phyloP scores from a whole-genome alignment of 2,113 vertebrate species.

The Hucho hucho region DNA sequence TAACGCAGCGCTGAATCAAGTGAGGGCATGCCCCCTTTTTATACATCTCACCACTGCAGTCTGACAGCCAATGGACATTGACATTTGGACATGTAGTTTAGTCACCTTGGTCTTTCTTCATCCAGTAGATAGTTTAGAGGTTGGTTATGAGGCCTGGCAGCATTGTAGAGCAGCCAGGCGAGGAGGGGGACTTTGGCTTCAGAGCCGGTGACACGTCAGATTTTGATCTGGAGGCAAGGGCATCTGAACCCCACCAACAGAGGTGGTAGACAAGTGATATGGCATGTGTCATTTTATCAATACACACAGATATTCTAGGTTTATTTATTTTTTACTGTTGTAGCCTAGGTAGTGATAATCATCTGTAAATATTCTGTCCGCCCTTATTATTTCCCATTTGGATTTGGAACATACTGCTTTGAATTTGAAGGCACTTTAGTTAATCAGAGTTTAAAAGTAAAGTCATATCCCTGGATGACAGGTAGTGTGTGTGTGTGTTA shows the following conservation, averaged over 20 bases:
- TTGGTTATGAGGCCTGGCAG: neutral
- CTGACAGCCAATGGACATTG: too few species aligned
- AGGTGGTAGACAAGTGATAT: conserved; percentile 18
- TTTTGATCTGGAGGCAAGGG: conserved; percentile 56
- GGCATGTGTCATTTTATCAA: conserved; percentile 4
- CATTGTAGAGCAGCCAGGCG: neutral
- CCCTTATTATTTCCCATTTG: conserved; percentile 35
- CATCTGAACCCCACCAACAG: conserved; percentile 39
- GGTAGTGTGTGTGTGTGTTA: neutral
- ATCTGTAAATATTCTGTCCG: conserved; percentile 43
- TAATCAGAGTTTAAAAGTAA: conserved; percentile 10
- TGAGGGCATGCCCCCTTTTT: too few species aligned
- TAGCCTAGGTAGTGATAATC: conserved; percentile 26
- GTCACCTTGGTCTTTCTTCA: too few species aligned
- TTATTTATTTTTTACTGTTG: neutral
- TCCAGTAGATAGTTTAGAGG: too few species aligned
- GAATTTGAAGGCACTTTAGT: conserved; percentile 1
- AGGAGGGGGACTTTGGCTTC: conserved; percentile 13
- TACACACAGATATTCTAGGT: neutral
- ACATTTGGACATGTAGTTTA: too few species aligned
- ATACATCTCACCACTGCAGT: too few species aligned
- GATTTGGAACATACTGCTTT: conserved; percentile 12
- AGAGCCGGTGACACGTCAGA: conserved; percentile 57
- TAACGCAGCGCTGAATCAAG: too few species aligned
- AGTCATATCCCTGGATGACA: conserved; percentile 25